These are phyloP conservation scores for Yasuhikotakia modesta DNA, from an alignment of 2,797 vertebrate species.

Conservation along the genomic window DNA sequence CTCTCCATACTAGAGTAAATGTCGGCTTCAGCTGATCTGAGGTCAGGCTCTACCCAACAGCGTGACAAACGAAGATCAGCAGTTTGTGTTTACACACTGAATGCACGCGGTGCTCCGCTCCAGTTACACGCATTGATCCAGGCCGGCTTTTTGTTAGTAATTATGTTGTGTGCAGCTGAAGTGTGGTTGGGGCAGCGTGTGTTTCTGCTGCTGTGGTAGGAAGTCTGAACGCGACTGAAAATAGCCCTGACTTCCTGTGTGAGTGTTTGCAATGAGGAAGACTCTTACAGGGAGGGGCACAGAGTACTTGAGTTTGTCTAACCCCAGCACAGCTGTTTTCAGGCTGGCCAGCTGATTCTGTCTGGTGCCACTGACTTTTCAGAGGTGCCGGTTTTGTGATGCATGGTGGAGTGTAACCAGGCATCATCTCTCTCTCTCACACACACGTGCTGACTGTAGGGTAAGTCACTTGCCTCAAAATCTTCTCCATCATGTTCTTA, in stretches of 20 bases:
- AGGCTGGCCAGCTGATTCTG: conserved; percentile 19
- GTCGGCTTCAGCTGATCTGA: too few relatives aligned
- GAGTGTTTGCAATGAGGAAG: conserved; percentile 45
- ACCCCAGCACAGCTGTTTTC: conserved; percentile 6
- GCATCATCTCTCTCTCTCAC: not conserved
- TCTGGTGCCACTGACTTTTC: conserved; percentile 2
- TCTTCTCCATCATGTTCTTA: not conserved
- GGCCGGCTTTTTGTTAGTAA: too few relatives aligned
- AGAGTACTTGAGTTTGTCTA: conserved; percentile 40
- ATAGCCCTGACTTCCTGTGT: conserved; percentile 51
- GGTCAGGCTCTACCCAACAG: too few relatives aligned
- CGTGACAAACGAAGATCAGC: too few relatives aligned
- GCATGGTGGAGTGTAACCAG: not conserved
- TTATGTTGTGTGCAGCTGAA: conserved; percentile 9
- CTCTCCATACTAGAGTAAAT: too few relatives aligned
- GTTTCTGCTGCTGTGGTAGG: conserved; percentile 42
- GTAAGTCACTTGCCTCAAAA: conserved; percentile 45
- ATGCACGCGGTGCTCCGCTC: too few relatives aligned
- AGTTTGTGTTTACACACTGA: too few relatives aligned
- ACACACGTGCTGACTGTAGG: conserved; percentile 17
- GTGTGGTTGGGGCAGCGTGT: conserved; percentile 24
- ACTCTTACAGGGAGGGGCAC: conserved; percentile 39
- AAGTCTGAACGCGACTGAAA: conserved; percentile 46
- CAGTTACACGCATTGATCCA: too few relatives aligned
- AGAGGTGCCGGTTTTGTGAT: not conserved